phyloP scores from a whole-genome alignment of 2,797 vertebrate genomes.

The Taeniopygia guttata region DNA sequence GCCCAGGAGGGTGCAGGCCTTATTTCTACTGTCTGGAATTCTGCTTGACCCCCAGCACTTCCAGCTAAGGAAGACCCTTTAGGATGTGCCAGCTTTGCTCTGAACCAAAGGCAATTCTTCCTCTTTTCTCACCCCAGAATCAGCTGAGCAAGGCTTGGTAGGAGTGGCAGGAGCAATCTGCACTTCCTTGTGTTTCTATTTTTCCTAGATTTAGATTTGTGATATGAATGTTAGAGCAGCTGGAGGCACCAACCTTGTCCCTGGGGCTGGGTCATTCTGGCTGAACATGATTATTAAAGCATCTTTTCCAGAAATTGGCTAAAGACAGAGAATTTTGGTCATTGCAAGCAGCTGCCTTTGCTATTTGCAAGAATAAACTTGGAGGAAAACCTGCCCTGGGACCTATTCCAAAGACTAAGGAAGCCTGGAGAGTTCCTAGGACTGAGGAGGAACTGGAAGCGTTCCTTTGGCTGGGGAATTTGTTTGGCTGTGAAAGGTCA shows the following conservation, averaged over 20 bases:
- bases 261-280: neutral
- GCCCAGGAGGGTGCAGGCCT: neutral
- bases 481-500: neutral
- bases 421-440: neutral
- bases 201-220: neutral
- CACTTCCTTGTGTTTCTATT: neutral
- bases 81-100: neutral
- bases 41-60: neutral
- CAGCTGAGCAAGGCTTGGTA: neutral
- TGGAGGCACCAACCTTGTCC: neutral
- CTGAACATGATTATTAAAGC: neutral
- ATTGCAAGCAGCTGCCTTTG: neutral
- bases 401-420: neutral
- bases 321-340: neutral
- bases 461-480: neutral
- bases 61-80: neutral
- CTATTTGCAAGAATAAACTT: neutral
- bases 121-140: neutral
- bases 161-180: neutral
- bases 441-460: neutral
- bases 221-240: neutral
- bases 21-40: neutral
- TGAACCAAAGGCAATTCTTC: neutral
- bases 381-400: neutral
- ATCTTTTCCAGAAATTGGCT: neutral